Base-by-base conservation (phyloP, 2,888 invertebrate species). In the Meteorus colon region DNA sequence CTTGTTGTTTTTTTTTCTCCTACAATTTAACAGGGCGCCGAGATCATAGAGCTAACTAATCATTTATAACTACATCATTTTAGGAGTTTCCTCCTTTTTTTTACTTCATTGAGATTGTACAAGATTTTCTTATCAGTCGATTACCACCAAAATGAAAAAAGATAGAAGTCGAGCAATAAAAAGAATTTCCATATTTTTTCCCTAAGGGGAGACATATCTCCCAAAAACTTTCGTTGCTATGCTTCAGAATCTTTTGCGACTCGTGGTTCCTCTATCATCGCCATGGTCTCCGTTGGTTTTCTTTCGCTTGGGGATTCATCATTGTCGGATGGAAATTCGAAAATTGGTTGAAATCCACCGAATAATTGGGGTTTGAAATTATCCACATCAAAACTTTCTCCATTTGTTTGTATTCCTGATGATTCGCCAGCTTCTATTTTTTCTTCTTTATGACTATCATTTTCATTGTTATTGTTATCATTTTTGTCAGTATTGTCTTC, bases 271-370 rank as follows among this genome's bases (percentile, higher is more conserved):
- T 80, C 80, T 16, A 77, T 71, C 10, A 81, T 78, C 3, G 77
- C 66, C 27, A 70, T 48, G 14, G 60, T 71, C 65, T 27, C 62
- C 62, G 67, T 29, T 74, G 6, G 74, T 45, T 73, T 77, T 76
- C 51, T 72, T 14, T 73, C 76, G 16, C 78, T 73, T 1, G 71
- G 45, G 12, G 75, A 62, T 6, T 82, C 84, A 1, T 81, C 82
- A 5, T 83, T 79, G 24, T 86, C 84, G 4, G 80, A 73, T 0
- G 88, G 87, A 60, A 89, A 89, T 71, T 89, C 88, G 85, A 95
- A 95, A 72, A 94, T 93, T 0, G 94, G 94, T 82, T 93, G 92
- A 82, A 94, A 94, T 0, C 94, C 94, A 4, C 94, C 93, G 80
- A 93, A 93, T 24, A 94, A 86, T 82, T 94, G 93, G 0, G 94